Evolutionary conservation across 1,140 invertebrate genomes (phyloP).

Genomic region (Drosophila serrata): DNA sequence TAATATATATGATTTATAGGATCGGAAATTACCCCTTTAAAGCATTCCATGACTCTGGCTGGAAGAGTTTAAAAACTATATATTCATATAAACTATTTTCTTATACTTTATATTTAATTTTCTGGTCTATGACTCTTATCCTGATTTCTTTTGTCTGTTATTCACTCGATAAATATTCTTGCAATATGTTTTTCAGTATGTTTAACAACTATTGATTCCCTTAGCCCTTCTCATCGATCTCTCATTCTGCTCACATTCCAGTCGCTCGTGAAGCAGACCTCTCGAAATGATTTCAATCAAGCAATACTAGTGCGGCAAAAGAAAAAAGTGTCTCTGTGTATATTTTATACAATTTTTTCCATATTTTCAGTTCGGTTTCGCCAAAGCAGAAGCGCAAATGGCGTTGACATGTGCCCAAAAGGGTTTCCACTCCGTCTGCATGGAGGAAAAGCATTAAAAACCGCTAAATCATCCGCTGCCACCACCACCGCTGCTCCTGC

Average conservation of each 20-base stretch:
- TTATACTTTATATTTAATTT: background rate
- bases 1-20: no score
- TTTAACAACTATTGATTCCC: background rate
- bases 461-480: conserved; percentile 71
- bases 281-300: conserved; percentile 60
- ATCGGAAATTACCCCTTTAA: no score
- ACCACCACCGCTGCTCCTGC: conserved; percentile 13
- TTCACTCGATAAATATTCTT: background rate
- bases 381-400: conserved; percentile 58
- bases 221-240: background rate
- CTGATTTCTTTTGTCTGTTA: background rate
- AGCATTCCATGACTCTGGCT: no score
- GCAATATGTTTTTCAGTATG: conserved; percentile 3
- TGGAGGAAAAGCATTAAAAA: conserved; percentile 67
- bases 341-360: conserved; percentile 35
- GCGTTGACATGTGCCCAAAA: conserved; percentile 69
- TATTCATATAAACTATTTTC: background rate
- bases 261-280: conserved; percentile 29
- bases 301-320: conserved; percentile 20
- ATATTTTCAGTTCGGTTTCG: conserved; percentile 6
- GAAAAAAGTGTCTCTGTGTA: conserved; percentile 11
- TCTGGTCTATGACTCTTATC: background rate
- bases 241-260: conserved; percentile 6
- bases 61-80: background rate
- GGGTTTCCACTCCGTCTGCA: conserved; percentile 22